Percentiles rank a stretch among this genome's conserved stretches.
These are phyloP conservation scores for Ischnus inquisitorius DNA, from an alignment of 2,888 invertebrate genomes.

Conservation along the genomic window DNA sequence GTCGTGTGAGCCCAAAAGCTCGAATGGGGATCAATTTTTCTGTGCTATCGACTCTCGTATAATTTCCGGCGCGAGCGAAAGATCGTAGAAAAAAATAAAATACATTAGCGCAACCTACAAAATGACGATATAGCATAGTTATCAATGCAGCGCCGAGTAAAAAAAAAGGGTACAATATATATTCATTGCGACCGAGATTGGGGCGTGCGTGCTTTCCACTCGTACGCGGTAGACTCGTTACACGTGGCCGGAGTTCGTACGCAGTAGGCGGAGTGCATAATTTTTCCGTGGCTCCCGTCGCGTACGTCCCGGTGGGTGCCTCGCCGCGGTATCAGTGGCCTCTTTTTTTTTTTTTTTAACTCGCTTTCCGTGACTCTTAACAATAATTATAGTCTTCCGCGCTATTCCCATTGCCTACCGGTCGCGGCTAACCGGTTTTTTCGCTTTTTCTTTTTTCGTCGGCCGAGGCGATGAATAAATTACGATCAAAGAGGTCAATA, in stretches of 20 bases:
- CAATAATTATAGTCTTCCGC: slow-evolving; percentile 40
- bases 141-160: background rate
- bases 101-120: background rate
- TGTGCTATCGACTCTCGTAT: background rate
- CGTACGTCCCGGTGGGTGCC: slow-evolving; percentile 1
- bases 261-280: slow-evolving; percentile 30
- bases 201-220: background rate
- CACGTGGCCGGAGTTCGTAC: background rate
- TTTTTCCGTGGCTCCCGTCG: slow-evolving; percentile 20
- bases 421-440: background rate
- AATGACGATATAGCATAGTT: background rate
- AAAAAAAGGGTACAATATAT: background rate
- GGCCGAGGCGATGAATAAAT: slow-evolving; percentile 51
- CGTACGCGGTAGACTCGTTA: background rate
- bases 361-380: slow-evolving; percentile 24
- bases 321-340: slow-evolving; percentile 41
- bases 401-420: background rate
- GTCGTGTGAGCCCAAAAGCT: too few relatives aligned
- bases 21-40: background rate
- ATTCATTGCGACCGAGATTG: background rate
- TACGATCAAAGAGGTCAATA: slow-evolving; percentile 10
- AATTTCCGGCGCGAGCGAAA: background rate
- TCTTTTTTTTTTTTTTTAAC: slow-evolving; percentile 41
- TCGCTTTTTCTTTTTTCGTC: background rate
- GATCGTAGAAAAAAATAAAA: background rate